A percentile compares a stretch with the other conserved stretches of the same genome.
phyloP scores from a whole-genome alignment of 2,113 vertebrate genomes.

The Tretioscincus oriximinensis region DNA sequence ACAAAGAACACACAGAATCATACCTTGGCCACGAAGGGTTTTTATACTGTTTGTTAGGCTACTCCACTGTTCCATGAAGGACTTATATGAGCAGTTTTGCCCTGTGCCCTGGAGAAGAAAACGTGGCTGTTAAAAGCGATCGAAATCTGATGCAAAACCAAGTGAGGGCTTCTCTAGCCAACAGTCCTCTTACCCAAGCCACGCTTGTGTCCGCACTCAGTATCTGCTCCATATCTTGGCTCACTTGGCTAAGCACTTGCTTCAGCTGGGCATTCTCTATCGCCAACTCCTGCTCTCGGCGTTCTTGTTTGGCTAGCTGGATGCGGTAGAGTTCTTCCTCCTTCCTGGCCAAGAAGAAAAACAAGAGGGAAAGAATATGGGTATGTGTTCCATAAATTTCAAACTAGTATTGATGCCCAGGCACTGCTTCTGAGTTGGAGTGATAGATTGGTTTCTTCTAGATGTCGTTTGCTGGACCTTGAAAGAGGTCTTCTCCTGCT shows the following conservation, averaged over 20 bases:
- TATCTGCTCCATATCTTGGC: constrained; percentile 69
- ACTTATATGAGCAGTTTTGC: constrained; percentile 56
- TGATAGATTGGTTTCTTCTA: no score
- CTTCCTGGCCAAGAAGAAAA: constrained; percentile 40
- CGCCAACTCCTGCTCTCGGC: constrained; percentile 72
- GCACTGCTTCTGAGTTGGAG: no score
- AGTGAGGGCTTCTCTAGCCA: not conserved
- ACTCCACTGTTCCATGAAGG: constrained; percentile 71
- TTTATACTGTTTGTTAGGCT: constrained; percentile 64
- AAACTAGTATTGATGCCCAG: no score
- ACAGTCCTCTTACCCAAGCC: not conserved
- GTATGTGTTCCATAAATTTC: no score
- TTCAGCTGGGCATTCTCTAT: constrained; percentile 71
- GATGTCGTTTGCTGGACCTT: no score
- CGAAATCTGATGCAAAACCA: not conserved
- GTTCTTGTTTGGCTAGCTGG: constrained; percentile 73
- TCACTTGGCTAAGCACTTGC: constrained; percentile 65
- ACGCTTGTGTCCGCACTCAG: not conserved
- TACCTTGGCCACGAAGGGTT: constrained; percentile 56
- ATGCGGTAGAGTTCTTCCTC: constrained; percentile 64
- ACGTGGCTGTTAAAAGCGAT: not conserved
- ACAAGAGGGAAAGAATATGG: not conserved
- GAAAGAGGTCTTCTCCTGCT: no score
- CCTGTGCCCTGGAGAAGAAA: constrained; percentile 4
- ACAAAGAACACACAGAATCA: not conserved